Evolutionary conservation across 2,113 vertebrate genomes (phyloP).

Genomic region (Nesogale talazaci): DNA sequence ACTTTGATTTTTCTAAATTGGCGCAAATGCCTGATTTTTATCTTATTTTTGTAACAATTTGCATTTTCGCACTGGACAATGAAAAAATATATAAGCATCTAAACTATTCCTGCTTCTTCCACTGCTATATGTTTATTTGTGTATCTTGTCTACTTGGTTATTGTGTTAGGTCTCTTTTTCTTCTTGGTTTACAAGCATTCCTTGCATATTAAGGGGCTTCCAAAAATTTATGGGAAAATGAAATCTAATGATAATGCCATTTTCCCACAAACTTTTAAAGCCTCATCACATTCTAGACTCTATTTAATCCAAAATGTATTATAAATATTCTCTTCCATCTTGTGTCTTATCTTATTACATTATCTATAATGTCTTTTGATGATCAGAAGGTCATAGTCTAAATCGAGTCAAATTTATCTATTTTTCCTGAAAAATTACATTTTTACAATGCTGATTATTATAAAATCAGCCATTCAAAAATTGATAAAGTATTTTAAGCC

Average conservation of each 20-base stretch:
- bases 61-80: background rate
- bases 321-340: background rate
- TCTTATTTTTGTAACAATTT: background rate
- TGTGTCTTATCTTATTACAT: background rate
- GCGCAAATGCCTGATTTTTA: background rate
- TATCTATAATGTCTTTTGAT: background rate
- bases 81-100: background rate
- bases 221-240: too few relatives aligned
- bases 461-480: too few relatives aligned
- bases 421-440: conserved; percentile 27
- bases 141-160: background rate
- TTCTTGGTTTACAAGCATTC: background rate
- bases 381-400: conserved; percentile 4
- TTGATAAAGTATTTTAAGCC: too few relatives aligned
- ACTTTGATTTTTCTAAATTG: background rate
- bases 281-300: background rate
- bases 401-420: background rate
- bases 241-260: too few relatives aligned
- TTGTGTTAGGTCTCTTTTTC: background rate
- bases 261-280: too few relatives aligned
- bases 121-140: background rate
- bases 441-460: too few relatives aligned
- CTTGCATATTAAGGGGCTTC: background rate
- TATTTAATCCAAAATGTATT: background rate
- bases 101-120: background rate